Conservation (phyloP, 2,113 vertebrate genomes). For the Neomonachus schauinslandi region DNA sequence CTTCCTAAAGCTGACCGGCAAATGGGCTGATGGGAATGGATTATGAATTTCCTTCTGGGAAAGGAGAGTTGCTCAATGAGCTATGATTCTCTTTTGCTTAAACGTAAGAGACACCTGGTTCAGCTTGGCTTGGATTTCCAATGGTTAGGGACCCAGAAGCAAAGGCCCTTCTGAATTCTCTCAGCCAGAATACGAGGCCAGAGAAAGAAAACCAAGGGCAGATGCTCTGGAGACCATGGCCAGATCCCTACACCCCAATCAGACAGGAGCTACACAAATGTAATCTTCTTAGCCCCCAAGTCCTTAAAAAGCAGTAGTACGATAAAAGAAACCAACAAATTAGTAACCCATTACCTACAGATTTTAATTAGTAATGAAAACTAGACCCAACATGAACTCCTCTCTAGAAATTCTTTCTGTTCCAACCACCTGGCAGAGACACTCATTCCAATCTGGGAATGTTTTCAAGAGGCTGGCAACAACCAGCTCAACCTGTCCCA, state of each 20-base stretch:
- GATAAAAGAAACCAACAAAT: constrained; percentile 70
- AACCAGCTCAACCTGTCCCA: constrained; percentile 61
- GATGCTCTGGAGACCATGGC: too few relatives aligned
- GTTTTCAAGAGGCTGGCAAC: constrained; percentile 59
- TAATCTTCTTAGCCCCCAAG: background rate
- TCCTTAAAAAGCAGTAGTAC: background rate
- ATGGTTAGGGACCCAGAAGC: background rate
- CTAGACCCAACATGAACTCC: constrained; percentile 64
- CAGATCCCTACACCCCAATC: background rate
- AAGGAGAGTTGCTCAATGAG: background rate
- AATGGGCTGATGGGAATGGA: background rate
- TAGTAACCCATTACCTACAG: constrained; percentile 66
- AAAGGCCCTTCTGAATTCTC: background rate
- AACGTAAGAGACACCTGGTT: background rate
- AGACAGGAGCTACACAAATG: background rate
- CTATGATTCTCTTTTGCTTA: background rate
- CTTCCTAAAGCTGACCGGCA: background rate
- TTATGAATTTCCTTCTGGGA: background rate
- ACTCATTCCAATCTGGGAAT: constrained; percentile 55
- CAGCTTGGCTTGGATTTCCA: background rate
- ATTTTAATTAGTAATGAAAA: constrained; percentile 70
- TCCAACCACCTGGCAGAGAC: constrained; percentile 64
- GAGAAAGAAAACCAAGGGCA: background rate
- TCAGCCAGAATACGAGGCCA: background rate
- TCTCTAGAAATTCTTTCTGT: constrained; percentile 62